Evolutionary conservation across 2,888 invertebrate species (phyloP).

Genomic region (Cantharis rufa): DNA sequence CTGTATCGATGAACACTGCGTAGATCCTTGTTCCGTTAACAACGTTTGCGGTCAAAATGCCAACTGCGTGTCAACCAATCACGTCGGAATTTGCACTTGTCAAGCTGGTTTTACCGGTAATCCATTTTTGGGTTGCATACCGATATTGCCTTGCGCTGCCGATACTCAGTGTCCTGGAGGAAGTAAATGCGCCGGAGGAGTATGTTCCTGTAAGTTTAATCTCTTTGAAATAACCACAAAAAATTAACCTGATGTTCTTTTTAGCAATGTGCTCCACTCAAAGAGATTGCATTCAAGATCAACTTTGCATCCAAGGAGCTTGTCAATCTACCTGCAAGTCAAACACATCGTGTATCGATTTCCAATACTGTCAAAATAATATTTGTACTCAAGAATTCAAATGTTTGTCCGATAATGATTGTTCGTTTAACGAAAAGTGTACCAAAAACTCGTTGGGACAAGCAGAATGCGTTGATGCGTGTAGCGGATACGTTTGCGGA

Average conservation of each 20-base stretch:
- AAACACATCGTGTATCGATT: slow-evolving; percentile 82
- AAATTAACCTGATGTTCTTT: slow-evolving; percentile 37
- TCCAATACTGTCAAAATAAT: slow-evolving; percentile 81
- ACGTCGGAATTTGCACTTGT: slow-evolving; percentile 83
- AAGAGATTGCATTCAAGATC: slow-evolving; percentile 83
- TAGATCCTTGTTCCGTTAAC: slow-evolving; percentile 78
- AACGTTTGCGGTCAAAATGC: slow-evolving; percentile 85
- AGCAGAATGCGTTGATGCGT: slow-evolving; percentile 76
- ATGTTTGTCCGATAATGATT: slow-evolving; percentile 75
- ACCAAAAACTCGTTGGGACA: slow-evolving; percentile 70
- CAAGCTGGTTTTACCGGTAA: slow-evolving; percentile 83
- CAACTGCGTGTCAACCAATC: slow-evolving; percentile 74
- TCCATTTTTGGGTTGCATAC: slow-evolving; percentile 82
- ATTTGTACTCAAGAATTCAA: slow-evolving; percentile 83
- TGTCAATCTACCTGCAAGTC: slow-evolving; percentile 82
- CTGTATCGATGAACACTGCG: slow-evolving; percentile 79
- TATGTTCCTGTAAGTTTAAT: slow-evolving; percentile 69
- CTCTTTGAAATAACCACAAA: background rate
- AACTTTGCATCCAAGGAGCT: slow-evolving; percentile 83
- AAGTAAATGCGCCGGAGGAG: slow-evolving; percentile 80
- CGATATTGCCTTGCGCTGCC: slow-evolving; percentile 79
- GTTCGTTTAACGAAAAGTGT: slow-evolving; percentile 75
- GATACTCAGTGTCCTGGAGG: slow-evolving; percentile 84
- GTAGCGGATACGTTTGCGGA: slow-evolving; percentile 75
- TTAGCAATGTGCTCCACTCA: slow-evolving; percentile 76